Evolutionary conservation across 2,113 vertebrate genomes (phyloP).

Genomic region (Thoracochromis brauschi): DNA sequence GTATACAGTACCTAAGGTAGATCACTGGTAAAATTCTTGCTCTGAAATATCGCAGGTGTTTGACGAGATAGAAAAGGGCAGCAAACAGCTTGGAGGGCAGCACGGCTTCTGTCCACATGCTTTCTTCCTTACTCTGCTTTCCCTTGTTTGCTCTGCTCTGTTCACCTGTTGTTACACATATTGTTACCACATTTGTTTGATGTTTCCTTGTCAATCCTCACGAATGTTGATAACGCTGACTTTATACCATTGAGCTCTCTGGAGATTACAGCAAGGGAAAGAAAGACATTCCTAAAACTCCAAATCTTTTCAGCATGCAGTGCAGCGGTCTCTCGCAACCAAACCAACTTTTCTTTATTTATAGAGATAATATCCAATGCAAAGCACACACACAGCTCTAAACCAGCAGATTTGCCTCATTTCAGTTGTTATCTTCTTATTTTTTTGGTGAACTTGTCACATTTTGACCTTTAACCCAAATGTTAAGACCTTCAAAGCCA

Average conservation of each 20-base stretch:
- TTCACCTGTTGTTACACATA: neutral
- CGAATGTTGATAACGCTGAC: neutral
- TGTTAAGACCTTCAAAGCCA: slow-evolving; percentile 47
- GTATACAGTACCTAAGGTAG: neutral
- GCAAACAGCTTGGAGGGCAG: neutral
- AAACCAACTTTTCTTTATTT: neutral
- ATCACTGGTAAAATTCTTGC: neutral
- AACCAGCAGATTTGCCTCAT: slow-evolving; percentile 13
- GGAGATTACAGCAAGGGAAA: slow-evolving; percentile 24
- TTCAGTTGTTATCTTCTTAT: neutral
- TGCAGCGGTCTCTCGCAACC: slow-evolving; percentile 5
- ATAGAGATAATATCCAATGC: neutral
- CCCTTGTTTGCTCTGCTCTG: neutral
- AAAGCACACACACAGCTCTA: neutral
- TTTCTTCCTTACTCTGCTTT: neutral
- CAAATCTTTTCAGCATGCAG: slow-evolving; percentile 2
- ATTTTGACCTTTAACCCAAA: slow-evolving; percentile 51
- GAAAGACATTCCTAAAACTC: slow-evolving; percentile 23
- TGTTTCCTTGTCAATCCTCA: neutral
- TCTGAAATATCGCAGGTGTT: neutral
- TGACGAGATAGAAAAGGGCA: neutral
- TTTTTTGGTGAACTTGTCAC: slow-evolving; percentile 3
- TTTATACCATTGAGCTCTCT: neutral
- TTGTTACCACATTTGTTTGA: neutral
- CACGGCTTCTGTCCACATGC: neutral